A percentile compares a stretch with the other conserved stretches of the same genome.
Conservation (phyloP, 1,140 invertebrate genomes). For the Cherax destructor region DNA sequence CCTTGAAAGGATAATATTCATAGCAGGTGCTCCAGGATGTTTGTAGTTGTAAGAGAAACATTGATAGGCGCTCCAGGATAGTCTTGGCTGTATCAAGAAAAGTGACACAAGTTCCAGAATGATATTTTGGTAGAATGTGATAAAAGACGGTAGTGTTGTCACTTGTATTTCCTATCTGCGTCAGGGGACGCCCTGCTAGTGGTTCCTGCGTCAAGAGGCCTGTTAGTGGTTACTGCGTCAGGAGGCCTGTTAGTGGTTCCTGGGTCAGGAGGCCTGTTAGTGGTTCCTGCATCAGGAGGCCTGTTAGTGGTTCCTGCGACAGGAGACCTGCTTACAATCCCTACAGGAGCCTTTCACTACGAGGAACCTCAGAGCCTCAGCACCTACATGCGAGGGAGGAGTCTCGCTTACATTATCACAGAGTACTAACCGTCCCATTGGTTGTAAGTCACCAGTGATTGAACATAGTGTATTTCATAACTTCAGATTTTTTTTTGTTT, state of each 20-base stretch:
- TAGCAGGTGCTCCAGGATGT: background rate
- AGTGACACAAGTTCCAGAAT: background rate
- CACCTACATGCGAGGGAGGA: background rate
- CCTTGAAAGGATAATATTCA: background rate
- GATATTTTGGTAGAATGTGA: background rate
- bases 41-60: background rate
- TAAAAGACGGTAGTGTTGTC: background rate
- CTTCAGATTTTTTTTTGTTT: slow-evolving; percentile 12
- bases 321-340: background rate
- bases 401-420: slow-evolving; percentile 43
- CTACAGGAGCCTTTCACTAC: background rate
- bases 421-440: slow-evolving; percentile 59
- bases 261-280: background rate
- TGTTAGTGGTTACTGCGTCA: background rate
- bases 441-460: slow-evolving; percentile 52
- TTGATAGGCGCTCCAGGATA: background rate
- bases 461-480: slow-evolving; percentile 22
- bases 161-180: background rate
- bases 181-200: background rate
- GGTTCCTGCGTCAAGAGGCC: background rate
- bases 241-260: background rate
- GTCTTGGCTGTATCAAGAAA: no score
- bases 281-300: background rate
- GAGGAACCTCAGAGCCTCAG: background rate
- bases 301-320: background rate